Conservation (phyloP, 2,797 vertebrate genomes). For the Poecile montanus region DNA sequence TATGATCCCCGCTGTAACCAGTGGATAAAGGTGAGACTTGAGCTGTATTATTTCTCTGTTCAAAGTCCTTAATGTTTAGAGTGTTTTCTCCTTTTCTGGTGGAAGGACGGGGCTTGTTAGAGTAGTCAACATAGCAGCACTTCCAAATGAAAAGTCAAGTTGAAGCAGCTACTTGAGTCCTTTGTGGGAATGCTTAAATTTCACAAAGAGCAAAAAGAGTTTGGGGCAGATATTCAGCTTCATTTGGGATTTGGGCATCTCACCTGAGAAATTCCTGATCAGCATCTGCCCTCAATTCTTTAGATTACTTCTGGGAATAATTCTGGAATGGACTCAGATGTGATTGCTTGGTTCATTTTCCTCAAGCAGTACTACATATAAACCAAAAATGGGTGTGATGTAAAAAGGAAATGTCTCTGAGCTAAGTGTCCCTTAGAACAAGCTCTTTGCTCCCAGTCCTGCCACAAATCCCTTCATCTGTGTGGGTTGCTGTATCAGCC, state of each 20-base stretch:
- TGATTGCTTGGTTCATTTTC: background rate
- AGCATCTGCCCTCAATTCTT: background rate
- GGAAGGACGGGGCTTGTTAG: background rate
- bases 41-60: conserved; percentile 62
- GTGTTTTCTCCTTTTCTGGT: background rate
- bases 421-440: background rate
- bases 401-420: background rate
- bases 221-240: background rate
- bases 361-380: background rate
- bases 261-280: background rate
- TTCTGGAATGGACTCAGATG: background rate
- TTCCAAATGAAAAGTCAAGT: background rate
- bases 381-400: background rate
- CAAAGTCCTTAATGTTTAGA: conserved; percentile 14
- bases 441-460: background rate
- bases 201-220: background rate
- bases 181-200: background rate
- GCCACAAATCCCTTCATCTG: background rate
- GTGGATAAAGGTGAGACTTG: conserved; percentile 90
- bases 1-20: conserved; percentile 94
- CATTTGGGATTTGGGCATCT: background rate
- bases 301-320: background rate
- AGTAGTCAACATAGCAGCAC: fast-evolving
- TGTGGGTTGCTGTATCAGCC: background rate
- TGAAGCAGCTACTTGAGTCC: background rate